phyloP scores from a whole-genome alignment of 2,888 invertebrate species.

The Pollenia labialis region DNA sequence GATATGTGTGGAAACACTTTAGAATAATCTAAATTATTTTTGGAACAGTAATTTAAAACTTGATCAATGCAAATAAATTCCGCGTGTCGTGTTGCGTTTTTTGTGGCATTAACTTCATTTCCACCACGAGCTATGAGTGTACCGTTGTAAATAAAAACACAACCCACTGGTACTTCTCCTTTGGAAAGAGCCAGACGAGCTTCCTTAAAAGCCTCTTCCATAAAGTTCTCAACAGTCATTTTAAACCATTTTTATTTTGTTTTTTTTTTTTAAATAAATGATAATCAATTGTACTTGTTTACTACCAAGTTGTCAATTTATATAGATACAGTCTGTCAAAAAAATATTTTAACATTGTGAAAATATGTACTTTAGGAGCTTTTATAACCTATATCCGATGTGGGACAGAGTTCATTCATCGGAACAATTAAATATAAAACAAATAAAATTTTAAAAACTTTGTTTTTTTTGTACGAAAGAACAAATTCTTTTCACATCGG shows the following conservation, averaged over 20 bases:
- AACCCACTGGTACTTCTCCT: slow-evolving; percentile 99
- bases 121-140: slow-evolving; percentile 91
- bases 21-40: slow-evolving; percentile 85
- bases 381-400: too few relatives aligned
- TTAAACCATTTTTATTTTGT: neutral
- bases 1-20: slow-evolving; percentile 87
- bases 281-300: too few relatives aligned
- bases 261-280: too few relatives aligned
- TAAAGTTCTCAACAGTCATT: slow-evolving; percentile 85
- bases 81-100: slow-evolving; percentile 97
- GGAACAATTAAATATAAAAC: too few relatives aligned
- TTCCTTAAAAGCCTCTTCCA: slow-evolving; percentile 90
- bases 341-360: too few relatives aligned
- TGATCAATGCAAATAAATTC: slow-evolving; percentile 97
- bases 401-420: too few relatives aligned
- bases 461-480: too few relatives aligned
- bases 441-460: too few relatives aligned
- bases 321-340: too few relatives aligned
- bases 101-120: slow-evolving; percentile 95
- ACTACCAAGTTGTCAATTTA: too few relatives aligned
- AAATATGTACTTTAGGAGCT: too few relatives aligned
- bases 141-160: slow-evolving; percentile 91
- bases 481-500: too few relatives aligned
- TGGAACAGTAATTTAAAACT: slow-evolving; percentile 87
- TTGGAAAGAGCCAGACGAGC: slow-evolving; percentile 89